phyloP scores from a whole-genome alignment of 37 sponge, comb jelly and placozoan species.

The Ianthella basta region DNA sequence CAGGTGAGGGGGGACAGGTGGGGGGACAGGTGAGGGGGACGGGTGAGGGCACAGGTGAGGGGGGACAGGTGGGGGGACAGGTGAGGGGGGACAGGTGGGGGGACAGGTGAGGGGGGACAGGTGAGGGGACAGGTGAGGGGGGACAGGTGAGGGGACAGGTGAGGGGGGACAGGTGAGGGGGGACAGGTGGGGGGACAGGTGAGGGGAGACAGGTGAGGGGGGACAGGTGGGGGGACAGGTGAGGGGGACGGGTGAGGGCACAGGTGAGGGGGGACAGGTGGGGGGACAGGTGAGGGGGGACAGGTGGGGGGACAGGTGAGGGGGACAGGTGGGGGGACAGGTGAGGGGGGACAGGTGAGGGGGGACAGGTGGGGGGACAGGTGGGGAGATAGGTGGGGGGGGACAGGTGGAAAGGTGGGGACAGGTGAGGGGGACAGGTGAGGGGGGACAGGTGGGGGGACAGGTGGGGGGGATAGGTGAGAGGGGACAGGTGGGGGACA shows the following conservation, averaged over 20 bases:
- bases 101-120: conserved; percentile 7
- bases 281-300: neutral
- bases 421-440: neutral
- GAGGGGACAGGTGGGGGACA: neutral
- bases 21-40: neutral
- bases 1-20: conserved; percentile 24
- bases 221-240: neutral
- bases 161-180: neutral
- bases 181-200: neutral
- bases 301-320: neutral
- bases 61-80: neutral
- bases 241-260: neutral
- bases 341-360: neutral
- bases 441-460: neutral
- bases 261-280: neutral
- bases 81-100: neutral
- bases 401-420: too few relatives aligned
- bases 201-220: conserved; percentile 1
- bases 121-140: neutral
- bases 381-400: neutral
- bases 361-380: neutral
- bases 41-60: neutral
- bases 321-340: neutral
- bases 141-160: neutral
- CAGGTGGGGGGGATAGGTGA: neutral